A percentile compares a stretch with the other conserved stretches of the same genome.
Evolutionary conservation across 2,888 invertebrate genomes (phyloP).

Genomic region (Spodoptera picta): DNA sequence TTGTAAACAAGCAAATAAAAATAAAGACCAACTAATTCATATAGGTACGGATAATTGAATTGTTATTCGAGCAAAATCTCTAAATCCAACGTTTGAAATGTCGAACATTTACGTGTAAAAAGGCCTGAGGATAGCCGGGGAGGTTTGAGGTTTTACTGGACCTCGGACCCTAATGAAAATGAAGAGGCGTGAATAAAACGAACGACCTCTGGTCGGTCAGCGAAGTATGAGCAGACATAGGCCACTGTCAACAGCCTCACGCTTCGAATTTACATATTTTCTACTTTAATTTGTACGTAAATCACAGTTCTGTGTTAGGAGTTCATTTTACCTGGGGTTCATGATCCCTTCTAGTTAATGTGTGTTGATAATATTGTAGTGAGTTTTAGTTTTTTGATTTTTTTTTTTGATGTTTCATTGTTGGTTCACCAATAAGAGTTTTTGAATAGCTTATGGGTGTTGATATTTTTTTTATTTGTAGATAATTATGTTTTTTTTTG

Average conservation of each 20-base stretch:
- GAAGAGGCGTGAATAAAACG: constrained; percentile 59
- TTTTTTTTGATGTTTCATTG: no score
- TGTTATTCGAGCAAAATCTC: constrained; percentile 33
- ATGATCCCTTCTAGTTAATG: constrained; percentile 25
- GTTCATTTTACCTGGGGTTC: constrained; percentile 38
- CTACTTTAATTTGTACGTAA: constrained; percentile 56
- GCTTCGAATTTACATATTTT: constrained; percentile 55
- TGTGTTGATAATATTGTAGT: constrained; percentile 20
- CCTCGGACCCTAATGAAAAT: constrained; percentile 57
- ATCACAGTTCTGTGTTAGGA: constrained; percentile 35
- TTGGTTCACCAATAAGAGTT: neutral
- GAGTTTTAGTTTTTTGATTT: constrained; percentile 10
- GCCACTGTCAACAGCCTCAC: constrained; percentile 37
- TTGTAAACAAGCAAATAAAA: neutral
- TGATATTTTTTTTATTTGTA: neutral
- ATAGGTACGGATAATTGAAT: constrained; percentile 17
- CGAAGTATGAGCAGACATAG: constrained; percentile 33
- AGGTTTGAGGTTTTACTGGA: constrained; percentile 32
- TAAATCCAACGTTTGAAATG: constrained; percentile 6
- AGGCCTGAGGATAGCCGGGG: constrained; percentile 22
- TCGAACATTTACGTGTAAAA: constrained; percentile 33
- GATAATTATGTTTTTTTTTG: no score
- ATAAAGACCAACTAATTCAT: constrained; percentile 16
- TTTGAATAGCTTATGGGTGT: neutral
- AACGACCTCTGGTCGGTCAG: constrained; percentile 47